Percentiles rank a stretch among this genome's conserved stretches.
phyloP scores from a whole-genome alignment of 2,113 vertebrate species.

The Sarotherodon lohbergeri region DNA sequence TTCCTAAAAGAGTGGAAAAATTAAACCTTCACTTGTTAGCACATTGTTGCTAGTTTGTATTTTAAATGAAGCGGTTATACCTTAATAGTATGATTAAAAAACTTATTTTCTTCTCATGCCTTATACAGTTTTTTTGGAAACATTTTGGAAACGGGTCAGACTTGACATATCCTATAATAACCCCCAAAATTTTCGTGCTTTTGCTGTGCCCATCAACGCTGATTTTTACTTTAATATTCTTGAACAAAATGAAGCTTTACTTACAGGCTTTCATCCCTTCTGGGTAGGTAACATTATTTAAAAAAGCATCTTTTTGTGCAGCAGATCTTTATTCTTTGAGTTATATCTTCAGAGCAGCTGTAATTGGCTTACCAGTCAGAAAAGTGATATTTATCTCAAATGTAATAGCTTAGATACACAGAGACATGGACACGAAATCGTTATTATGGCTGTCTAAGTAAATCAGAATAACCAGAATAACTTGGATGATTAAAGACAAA shows the following conservation, averaged over 20 bases:
- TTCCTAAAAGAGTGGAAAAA: background rate
- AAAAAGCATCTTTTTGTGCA: background rate
- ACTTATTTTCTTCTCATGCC: fast-evolving
- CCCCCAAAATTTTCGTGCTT: background rate
- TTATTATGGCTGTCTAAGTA: background rate
- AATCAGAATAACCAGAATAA: background rate
- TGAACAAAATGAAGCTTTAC: background rate
- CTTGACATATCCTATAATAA: background rate
- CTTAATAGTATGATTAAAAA: background rate
- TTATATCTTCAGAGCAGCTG: background rate
- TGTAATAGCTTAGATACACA: background rate
- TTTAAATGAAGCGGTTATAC: background rate
- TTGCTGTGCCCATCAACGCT: background rate
- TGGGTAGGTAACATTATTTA: background rate
- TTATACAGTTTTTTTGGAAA: background rate
- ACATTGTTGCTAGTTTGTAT: background rate
- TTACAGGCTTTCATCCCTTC: background rate
- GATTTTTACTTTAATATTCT: background rate
- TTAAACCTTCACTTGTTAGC: background rate
- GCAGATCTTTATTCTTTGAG: background rate
- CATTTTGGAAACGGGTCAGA: background rate
- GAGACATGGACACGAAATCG: background rate
- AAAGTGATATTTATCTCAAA: background rate
- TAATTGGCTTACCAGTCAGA: background rate
- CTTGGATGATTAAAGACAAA: background rate